Percentiles rank a stretch among this genome's conserved stretches.
Conservation (phyloP, 1,140 invertebrate genomes). For the Apocrypta bakeri region DNA sequence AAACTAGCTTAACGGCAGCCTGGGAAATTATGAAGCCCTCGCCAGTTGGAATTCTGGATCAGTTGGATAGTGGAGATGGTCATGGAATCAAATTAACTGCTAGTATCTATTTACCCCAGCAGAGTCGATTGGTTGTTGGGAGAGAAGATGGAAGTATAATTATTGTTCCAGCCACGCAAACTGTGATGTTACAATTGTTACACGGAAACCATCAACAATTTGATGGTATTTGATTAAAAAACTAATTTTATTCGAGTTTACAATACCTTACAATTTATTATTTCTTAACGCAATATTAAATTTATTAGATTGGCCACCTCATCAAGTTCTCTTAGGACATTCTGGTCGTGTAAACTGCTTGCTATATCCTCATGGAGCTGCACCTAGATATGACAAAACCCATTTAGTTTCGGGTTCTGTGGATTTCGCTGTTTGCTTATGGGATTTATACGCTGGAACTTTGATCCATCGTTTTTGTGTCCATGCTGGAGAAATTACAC, state of each 20-base stretch:
- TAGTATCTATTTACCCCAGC: slow-evolving; percentile 93
- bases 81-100: slow-evolving; percentile 87
- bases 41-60: slow-evolving; percentile 93
- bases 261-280: not conserved
- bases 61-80: slow-evolving; percentile 83
- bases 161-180: slow-evolving; percentile 97
- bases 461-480: slow-evolving; percentile 96
- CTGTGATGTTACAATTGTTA: slow-evolving; percentile 94
- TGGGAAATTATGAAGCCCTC: slow-evolving; percentile 91
- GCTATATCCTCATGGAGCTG: slow-evolving; percentile 94
- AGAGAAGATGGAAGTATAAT: slow-evolving; percentile 97
- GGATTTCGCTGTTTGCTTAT: slow-evolving; percentile 97
- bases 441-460: slow-evolving; percentile 95
- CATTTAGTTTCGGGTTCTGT: slow-evolving; percentile 96
- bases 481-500: slow-evolving; percentile 94
- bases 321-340: slow-evolving; percentile 93
- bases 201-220: slow-evolving; percentile 92
- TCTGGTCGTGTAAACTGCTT: slow-evolving; percentile 95
- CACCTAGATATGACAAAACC: slow-evolving; percentile 93
- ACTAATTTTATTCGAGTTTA: slow-evolving; percentile 1
- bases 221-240: slow-evolving; percentile 81
- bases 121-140: slow-evolving; percentile 95
- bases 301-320: slow-evolving; percentile 88
- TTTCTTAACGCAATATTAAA: slow-evolving; percentile 13
- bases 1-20: slow-evolving; percentile 86